Evolutionary conservation across 2,113 vertebrate species (phyloP).

Genomic region (Pipa parva): DNA sequence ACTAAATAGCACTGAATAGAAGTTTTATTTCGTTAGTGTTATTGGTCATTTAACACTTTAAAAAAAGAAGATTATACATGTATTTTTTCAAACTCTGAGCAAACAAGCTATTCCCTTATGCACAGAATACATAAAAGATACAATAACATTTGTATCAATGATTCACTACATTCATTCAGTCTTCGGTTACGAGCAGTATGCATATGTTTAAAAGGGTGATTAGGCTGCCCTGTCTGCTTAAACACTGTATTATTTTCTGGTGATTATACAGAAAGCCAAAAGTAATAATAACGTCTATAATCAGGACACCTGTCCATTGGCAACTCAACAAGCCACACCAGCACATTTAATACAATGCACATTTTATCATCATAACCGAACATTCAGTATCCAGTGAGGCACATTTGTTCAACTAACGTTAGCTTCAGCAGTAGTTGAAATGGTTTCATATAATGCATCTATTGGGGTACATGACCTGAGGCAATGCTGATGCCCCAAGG

Average conservation of each 20-base stretch:
- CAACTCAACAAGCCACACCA: conserved; percentile 10
- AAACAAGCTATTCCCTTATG: too few species aligned
- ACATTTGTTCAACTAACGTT: neutral
- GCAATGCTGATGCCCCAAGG: too few species aligned
- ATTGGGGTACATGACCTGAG: too few species aligned
- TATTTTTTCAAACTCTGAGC: too few species aligned
- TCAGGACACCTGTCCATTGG: conserved; percentile 17
- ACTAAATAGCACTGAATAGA: too few species aligned
- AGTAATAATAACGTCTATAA: conserved; percentile 20
- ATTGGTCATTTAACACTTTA: neutral
- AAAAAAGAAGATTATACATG: too few species aligned
- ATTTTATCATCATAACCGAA: neutral
- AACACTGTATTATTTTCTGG: conserved; percentile 22
- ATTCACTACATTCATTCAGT: too few species aligned
- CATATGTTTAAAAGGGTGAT: neutral
- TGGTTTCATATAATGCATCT: too few species aligned
- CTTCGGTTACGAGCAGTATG: neutral
- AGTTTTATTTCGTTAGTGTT: too few species aligned
- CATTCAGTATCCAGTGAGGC: neutral
- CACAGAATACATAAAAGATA: too few species aligned
- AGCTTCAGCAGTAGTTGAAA: neutral
- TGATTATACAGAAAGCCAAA: conserved; percentile 8
- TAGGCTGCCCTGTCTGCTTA: conserved; percentile 2
- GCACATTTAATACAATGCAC: neutral
- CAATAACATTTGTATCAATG: too few species aligned